These are phyloP conservation scores for Drosophila sp. DNA, from an alignment of 1,140 invertebrate species.

Conservation along the genomic window DNA sequence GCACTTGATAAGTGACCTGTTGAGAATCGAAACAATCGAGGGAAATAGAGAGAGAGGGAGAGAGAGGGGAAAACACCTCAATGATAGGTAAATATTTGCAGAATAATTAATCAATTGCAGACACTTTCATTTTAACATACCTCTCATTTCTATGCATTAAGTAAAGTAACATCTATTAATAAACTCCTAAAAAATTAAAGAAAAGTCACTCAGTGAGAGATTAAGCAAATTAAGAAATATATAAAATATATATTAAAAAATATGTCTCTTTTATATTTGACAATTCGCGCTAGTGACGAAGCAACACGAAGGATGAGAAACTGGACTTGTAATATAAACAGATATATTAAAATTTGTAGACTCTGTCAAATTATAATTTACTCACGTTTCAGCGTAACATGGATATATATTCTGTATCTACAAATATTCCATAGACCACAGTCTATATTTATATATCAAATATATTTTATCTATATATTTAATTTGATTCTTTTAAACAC, in stretches of 20 bases:
- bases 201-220: too few relatives aligned
- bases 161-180: too few relatives aligned
- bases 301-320: too few relatives aligned
- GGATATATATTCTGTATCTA: constrained; percentile 3
- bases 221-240: too few relatives aligned
- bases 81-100: constrained; percentile 16
- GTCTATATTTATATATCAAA: constrained; percentile 20
- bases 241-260: too few relatives aligned
- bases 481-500: constrained; percentile 31
- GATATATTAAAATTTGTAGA: too few relatives aligned
- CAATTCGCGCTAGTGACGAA: too few relatives aligned
- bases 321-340: too few relatives aligned
- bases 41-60: neutral
- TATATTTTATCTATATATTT: constrained; percentile 13
- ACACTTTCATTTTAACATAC: too few relatives aligned
- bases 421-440: neutral
- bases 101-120: neutral
- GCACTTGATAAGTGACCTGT: constrained; percentile 67
- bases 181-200: too few relatives aligned
- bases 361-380: constrained; percentile 2
- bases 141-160: too few relatives aligned
- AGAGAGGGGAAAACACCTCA: neutral
- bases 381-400: constrained; percentile 26
- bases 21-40: constrained; percentile 17
- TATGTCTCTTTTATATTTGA: neutral